A percentile compares a stretch with the other conserved stretches of the same genome.
Evolutionary conservation across 2,888 invertebrate species (phyloP).

Genomic region (Pristionchus entomophagus): DNA sequence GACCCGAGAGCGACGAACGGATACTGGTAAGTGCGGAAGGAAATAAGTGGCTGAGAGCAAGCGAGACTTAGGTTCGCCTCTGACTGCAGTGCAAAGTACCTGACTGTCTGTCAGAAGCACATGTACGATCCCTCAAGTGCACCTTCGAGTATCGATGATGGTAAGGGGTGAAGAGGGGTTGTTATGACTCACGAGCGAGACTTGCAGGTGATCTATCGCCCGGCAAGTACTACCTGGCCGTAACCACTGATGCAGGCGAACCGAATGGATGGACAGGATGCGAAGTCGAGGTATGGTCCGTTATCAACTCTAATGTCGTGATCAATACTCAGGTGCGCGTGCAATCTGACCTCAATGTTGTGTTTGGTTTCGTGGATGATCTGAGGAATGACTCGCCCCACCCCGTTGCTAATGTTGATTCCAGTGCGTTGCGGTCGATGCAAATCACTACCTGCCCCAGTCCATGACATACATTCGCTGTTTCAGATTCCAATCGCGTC

Average conservation of each 20-base stretch:
- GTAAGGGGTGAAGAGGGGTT: not conserved
- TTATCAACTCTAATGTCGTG: no score
- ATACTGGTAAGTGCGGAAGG: not conserved
- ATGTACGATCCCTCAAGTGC: conserved; percentile 56
- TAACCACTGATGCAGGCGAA: not conserved
- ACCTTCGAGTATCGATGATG: conserved; percentile 58
- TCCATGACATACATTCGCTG: no score
- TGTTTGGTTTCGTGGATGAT: conserved; percentile 58
- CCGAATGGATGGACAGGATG: no score
- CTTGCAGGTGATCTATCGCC: conserved; percentile 35
- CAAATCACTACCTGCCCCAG: no score
- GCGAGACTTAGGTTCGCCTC: conserved; percentile 35
- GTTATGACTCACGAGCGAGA: not conserved
- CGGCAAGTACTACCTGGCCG: conserved; percentile 30
- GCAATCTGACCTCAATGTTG: conserved; percentile 61
- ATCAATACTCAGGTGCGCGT: conserved; percentile 53
- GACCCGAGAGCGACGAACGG: conserved; percentile 8
- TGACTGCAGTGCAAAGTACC: not conserved
- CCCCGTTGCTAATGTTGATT: conserved; percentile 42
- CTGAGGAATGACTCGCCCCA: conserved; percentile 55
- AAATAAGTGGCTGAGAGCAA: no score
- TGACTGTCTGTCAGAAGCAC: conserved; percentile 64
- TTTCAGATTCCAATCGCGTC: conserved; percentile 6
- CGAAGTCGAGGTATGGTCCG: no score
- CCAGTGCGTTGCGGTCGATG: no score